Evolutionary conservation across 2,113 vertebrate species (phyloP).

Genomic region (Tauraco erythrolophus): DNA sequence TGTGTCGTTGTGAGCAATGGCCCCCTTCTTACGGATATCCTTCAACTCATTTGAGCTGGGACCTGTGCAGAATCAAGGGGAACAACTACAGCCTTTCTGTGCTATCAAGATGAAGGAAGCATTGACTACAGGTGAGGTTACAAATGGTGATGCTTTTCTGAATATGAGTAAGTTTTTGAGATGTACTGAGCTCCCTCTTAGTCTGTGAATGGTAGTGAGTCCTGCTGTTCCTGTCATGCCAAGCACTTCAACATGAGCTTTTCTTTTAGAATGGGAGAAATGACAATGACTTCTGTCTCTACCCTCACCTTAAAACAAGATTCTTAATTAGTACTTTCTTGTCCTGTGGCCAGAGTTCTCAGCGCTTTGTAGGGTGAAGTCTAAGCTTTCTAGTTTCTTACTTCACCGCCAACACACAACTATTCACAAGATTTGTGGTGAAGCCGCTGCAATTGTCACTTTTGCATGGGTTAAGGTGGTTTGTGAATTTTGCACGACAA

Average conservation of each 20-base stretch:
- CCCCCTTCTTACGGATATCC: slow-evolving; percentile 93
- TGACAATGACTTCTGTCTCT: not conserved
- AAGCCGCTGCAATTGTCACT: not conserved
- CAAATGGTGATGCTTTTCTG: not conserved
- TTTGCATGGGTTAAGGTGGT: not conserved
- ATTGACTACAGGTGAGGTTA: slow-evolving; percentile 86
- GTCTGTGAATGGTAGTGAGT: not conserved
- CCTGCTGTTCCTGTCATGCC: not conserved
- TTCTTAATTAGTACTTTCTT: not conserved
- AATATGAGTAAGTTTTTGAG: not conserved
- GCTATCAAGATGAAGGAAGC: slow-evolving; percentile 97
- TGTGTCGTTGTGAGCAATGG: slow-evolving; percentile 77
- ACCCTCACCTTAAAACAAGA: not conserved
- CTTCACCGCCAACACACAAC: not conserved
- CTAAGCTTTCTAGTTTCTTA: not conserved
- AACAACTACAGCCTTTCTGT: slow-evolving; percentile 85
- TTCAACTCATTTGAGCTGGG: slow-evolving; percentile 94
- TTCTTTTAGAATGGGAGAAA: not conserved
- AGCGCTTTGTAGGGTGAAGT: not conserved
- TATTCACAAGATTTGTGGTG: not conserved
- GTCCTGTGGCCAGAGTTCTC: not conserved
- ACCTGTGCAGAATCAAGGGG: slow-evolving; percentile 72
- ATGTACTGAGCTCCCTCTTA: not conserved
- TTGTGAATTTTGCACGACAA: not conserved
- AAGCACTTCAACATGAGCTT: not conserved